phyloP scores from a whole-genome alignment of 2,797 vertebrate species.

The Acanthurus tractus region DNA sequence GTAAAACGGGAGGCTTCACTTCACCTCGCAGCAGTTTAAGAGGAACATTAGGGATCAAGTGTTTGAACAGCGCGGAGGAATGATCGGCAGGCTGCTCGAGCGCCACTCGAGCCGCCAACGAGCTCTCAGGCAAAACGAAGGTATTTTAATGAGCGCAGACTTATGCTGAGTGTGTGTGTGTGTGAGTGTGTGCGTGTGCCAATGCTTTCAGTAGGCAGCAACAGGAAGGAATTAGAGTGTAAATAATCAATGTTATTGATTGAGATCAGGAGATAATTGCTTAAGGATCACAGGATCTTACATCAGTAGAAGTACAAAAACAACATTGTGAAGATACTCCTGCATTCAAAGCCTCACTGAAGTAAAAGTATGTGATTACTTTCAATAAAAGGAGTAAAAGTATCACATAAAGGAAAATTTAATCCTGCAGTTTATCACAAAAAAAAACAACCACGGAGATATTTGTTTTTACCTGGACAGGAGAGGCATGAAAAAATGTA shows the following conservation, averaged over 20 bases:
- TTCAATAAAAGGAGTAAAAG: too few species aligned
- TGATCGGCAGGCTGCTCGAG: constrained; percentile 47
- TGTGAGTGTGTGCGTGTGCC: background rate
- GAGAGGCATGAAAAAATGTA: too few species aligned
- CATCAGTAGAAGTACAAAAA: too few species aligned
- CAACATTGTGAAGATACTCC: too few species aligned
- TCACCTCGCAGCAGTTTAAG: constrained; percentile 39
- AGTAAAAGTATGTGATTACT: too few species aligned
- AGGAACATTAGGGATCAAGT: constrained; percentile 53
- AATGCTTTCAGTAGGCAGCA: background rate
- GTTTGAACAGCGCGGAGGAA: constrained; percentile 49
- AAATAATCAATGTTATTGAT: background rate
- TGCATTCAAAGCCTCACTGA: too few species aligned
- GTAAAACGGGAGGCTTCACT: constrained; percentile 14
- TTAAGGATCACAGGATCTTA: background rate
- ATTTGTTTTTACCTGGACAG: too few species aligned
- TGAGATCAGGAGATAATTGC: background rate
- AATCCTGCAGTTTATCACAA: too few species aligned
- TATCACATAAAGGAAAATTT: too few species aligned
- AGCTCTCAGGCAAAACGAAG: constrained; percentile 24
- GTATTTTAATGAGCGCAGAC: constrained; percentile 55
- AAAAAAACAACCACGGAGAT: too few species aligned
- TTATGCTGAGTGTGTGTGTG: constrained; percentile 4
- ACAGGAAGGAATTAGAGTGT: background rate
- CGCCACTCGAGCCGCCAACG: constrained; percentile 28